Evolutionary conservation across 2,113 vertebrate species (phyloP).

Genomic region (Choloepus hoffmanni): DNA sequence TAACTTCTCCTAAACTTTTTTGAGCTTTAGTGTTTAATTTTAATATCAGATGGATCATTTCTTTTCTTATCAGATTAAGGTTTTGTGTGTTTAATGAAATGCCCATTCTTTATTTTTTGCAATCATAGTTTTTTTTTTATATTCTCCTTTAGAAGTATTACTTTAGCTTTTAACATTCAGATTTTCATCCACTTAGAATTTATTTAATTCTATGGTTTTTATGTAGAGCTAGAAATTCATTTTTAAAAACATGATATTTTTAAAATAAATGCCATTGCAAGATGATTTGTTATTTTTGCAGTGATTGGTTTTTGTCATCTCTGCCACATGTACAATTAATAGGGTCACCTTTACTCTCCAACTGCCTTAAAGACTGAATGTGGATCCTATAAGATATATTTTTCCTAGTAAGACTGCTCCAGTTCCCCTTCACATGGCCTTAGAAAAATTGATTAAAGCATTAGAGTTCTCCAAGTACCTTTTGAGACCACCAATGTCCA

Average conservation of each 20-base stretch:
- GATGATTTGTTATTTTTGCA: not conserved
- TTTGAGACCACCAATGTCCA: not conserved
- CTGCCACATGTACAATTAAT: too few species aligned
- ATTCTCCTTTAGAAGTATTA: not conserved
- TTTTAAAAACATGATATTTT: not conserved
- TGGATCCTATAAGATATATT: too few species aligned
- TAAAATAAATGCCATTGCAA: not conserved
- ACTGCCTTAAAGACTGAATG: too few species aligned
- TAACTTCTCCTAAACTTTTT: not conserved
- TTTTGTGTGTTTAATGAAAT: too few species aligned
- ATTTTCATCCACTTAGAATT: not conserved
- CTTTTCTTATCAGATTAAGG: not conserved
- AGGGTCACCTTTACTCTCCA: too few species aligned
- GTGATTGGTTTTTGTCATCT: too few species aligned
- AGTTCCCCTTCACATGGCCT: too few species aligned
- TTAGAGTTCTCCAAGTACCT: not conserved
- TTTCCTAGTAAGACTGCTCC: too few species aligned
- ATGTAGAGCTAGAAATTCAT: not conserved
- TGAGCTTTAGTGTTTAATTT: not conserved
- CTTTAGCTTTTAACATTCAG: not conserved
- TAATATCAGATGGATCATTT: not conserved
- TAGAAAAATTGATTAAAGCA: too few species aligned
- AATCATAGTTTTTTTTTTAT: too few species aligned
- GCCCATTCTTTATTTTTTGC: too few species aligned
- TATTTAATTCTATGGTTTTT: not conserved